Evolutionary conservation across 1,140 invertebrate species (phyloP).

Genomic region (Eupeodes corollae): DNA sequence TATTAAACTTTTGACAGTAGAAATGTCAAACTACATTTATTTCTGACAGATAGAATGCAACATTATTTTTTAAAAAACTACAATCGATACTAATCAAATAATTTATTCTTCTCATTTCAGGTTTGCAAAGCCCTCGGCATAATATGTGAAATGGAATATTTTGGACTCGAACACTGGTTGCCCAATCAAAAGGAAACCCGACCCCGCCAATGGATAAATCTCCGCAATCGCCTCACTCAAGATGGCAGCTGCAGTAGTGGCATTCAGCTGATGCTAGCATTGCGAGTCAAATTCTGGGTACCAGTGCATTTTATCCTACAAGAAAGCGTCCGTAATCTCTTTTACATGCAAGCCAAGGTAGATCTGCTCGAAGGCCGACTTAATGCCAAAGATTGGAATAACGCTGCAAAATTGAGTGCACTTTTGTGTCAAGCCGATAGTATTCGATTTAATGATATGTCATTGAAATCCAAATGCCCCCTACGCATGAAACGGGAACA

Average conservation of each 20-base stretch:
- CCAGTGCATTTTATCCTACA: slow-evolving; percentile 75
- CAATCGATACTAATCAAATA: background rate
- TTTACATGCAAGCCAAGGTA: slow-evolving; percentile 67
- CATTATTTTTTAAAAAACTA: no score
- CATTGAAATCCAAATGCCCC: slow-evolving; percentile 26
- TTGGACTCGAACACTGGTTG: slow-evolving; percentile 51
- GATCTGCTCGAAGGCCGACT: slow-evolving; percentile 62
- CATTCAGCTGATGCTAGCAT: slow-evolving; percentile 44
- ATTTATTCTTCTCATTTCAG: slow-evolving; percentile 40
- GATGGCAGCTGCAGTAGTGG: slow-evolving; percentile 47
- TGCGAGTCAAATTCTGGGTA: slow-evolving; percentile 79
- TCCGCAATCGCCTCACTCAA: slow-evolving; percentile 59
- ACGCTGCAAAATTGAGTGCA: slow-evolving; percentile 60
- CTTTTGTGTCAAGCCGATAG: slow-evolving; percentile 53
- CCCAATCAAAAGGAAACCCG: slow-evolving; percentile 31
- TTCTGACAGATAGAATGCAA: no score
- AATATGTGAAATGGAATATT: slow-evolving; percentile 76
- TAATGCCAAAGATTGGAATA: slow-evolving; percentile 52
- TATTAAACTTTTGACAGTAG: no score
- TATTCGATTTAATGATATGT: slow-evolving; percentile 23
- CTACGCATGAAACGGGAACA: slow-evolving; percentile 20
- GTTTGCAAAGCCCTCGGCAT: slow-evolving; percentile 70
- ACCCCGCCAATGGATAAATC: slow-evolving; percentile 61
- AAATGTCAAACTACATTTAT: no score
- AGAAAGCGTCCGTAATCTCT: slow-evolving; percentile 70